phyloP scores from a whole-genome alignment of 2,888 invertebrate genomes.

The Graphium colonna region DNA sequence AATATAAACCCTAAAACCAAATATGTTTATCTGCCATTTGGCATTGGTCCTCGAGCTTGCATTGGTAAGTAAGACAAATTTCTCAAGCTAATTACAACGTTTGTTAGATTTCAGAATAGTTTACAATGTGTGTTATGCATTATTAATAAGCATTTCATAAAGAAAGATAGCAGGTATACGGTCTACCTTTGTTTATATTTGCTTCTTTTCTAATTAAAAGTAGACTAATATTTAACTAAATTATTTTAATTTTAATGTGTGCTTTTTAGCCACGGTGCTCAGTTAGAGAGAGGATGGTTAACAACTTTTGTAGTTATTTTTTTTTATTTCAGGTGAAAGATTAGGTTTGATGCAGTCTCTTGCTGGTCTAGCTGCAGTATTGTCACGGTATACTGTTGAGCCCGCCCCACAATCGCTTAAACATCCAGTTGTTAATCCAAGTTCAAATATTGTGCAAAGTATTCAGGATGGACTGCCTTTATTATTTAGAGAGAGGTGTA shows the following conservation, averaged over 20 bases:
- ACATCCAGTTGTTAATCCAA: conserved; percentile 39
- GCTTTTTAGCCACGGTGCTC: too few relatives aligned
- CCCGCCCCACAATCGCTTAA: conserved; percentile 44
- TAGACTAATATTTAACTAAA: too few relatives aligned
- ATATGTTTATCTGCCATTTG: conserved; percentile 53
- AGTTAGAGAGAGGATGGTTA: too few relatives aligned
- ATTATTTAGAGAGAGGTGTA: conserved; percentile 21
- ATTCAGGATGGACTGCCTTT: conserved; percentile 50
- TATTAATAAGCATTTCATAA: too few relatives aligned
- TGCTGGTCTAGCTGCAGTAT: conserved; percentile 57
- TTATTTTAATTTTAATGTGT: too few relatives aligned
- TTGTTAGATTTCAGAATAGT: too few relatives aligned
- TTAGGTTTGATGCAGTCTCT: conserved; percentile 63
- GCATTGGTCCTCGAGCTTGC: conserved; percentile 54
- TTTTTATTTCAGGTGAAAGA: conserved; percentile 43
- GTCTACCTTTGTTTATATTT: too few relatives aligned
- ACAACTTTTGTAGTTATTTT: too few relatives aligned
- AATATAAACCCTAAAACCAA: conserved; percentile 34
- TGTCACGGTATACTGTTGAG: conserved; percentile 45
- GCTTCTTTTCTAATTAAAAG: too few relatives aligned
- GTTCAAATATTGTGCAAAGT: conserved; percentile 47
- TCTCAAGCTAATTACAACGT: background rate
- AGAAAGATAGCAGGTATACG: too few relatives aligned
- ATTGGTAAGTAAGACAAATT: conserved; percentile 41
- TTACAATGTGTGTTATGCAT: too few relatives aligned